Conservation (phyloP, 2,113 vertebrate genomes). For the Talpa occidentalis region DNA sequence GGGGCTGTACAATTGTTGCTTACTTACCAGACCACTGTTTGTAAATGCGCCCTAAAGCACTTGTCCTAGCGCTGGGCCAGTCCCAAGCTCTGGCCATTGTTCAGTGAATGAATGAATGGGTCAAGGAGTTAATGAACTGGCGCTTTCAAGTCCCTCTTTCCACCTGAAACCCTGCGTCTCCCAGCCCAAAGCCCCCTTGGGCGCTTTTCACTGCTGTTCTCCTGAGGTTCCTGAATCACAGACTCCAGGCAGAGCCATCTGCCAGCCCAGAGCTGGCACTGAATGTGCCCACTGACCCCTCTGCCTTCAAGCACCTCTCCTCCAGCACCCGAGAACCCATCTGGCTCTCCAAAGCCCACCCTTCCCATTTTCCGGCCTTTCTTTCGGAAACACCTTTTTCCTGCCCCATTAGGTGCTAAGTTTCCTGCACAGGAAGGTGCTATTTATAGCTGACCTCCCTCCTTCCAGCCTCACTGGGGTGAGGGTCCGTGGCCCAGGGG, state of each 20-base stretch:
- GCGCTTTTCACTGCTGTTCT: fast-evolving
- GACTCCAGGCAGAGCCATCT: not conserved
- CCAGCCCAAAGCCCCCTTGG: not conserved
- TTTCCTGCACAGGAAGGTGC: constrained; percentile 69
- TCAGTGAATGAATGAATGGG: not conserved
- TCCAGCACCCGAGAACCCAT: not conserved
- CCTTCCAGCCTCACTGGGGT: not conserved
- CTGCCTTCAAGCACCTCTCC: not conserved
- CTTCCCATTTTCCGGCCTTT: not conserved
- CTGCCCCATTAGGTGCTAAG: not conserved
- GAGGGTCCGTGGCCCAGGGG: not conserved
- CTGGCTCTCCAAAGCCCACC: not conserved
- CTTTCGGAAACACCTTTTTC: constrained; percentile 79
- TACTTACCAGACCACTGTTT: not conserved
- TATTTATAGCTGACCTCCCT: constrained; percentile 51
- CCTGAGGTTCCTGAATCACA: not conserved
- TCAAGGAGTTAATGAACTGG: not conserved
- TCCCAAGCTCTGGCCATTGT: not conserved
- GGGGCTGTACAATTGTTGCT: fast-evolving
- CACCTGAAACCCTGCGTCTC: not conserved
- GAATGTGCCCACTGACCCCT: too few species aligned
- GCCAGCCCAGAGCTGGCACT: not conserved
- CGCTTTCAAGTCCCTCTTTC: not conserved
- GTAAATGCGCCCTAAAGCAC: not conserved
- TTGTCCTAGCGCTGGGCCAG: not conserved